Evolutionary conservation across 2,888 invertebrate genomes (phyloP).

Genomic region (Rotaria sp.): DNA sequence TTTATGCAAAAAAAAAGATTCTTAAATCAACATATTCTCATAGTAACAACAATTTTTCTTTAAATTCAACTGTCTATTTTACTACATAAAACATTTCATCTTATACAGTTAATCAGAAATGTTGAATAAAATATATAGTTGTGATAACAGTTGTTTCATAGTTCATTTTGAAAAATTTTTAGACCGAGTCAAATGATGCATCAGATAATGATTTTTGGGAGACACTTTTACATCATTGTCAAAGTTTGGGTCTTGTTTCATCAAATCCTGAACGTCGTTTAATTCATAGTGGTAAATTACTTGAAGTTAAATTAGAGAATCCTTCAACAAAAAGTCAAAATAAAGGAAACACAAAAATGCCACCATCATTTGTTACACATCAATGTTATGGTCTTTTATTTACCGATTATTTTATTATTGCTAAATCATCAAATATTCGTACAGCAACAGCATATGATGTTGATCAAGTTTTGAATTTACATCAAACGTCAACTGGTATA

Average conservation of each 20-base stretch:
- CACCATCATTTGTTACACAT: neutral
- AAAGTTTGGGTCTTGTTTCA: conserved; percentile 12
- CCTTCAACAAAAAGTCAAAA: neutral
- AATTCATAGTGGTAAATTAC: conserved; percentile 22
- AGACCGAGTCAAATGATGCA: neutral
- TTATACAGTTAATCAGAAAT: too few relatives aligned
- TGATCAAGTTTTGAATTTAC: conserved; percentile 23
- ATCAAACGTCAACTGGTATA: neutral
- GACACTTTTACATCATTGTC: conserved; percentile 8
- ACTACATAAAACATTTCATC: too few relatives aligned
- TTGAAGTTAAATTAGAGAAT: conserved; percentile 14
- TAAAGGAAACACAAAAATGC: neutral
- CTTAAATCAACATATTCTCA: too few relatives aligned
- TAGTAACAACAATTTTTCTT: too few relatives aligned
- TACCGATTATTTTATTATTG: conserved; percentile 14
- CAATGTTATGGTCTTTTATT: conserved; percentile 29
- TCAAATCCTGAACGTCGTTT: neutral
- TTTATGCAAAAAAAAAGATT: too few relatives aligned
- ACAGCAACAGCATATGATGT: conserved; percentile 17
- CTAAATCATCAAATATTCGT: conserved; percentile 25
- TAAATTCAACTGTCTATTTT: too few relatives aligned
- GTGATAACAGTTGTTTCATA: too few relatives aligned
- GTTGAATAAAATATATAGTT: too few relatives aligned
- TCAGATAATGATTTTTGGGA: conserved; percentile 14
- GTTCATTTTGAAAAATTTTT: neutral